A percentile compares a stretch with the other conserved stretches of the same genome.
Conservation (phyloP, 2,888 invertebrate species). For the Heliconius erato region DNA sequence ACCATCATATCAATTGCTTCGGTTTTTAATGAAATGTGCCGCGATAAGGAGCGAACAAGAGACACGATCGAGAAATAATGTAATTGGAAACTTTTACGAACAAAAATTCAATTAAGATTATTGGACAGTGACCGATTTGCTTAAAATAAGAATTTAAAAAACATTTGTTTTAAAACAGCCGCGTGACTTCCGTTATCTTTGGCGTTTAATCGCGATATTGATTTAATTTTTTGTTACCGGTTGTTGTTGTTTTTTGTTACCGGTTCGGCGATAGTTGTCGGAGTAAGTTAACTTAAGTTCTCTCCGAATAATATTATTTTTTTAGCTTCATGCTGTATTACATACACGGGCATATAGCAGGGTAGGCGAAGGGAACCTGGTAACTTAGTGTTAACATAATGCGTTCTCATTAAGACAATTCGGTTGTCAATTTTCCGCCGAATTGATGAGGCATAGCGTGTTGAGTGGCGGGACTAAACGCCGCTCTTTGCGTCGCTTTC, state of each 20-base stretch:
- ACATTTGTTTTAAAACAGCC: not conserved
- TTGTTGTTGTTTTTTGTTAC: not conserved
- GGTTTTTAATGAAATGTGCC: constrained; percentile 16
- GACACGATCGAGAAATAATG: constrained; percentile 1
- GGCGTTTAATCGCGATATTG: constrained; percentile 5
- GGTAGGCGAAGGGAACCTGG: no score
- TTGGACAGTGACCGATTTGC: constrained; percentile 16
- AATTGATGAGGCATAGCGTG: no score
- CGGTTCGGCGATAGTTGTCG: not conserved
- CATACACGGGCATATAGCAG: no score
- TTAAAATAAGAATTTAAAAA: constrained; percentile 11
- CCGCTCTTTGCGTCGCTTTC: no score
- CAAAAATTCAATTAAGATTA: constrained; percentile 8
- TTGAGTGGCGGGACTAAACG: no score
- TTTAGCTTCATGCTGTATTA: no score
- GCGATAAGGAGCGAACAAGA: constrained; percentile 1
- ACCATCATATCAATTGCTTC: not conserved
- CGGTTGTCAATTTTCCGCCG: no score
- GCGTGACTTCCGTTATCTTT: constrained; percentile 10
- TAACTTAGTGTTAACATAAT: no score
- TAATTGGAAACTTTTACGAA: constrained; percentile 16
- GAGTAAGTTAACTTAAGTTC: not conserved
- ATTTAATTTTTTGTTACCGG: not conserved
- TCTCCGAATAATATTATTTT: no score
- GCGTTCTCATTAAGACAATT: no score